Evolutionary conservation across 2,113 vertebrate genomes (phyloP).

Genomic region (Lanius collurio): DNA sequence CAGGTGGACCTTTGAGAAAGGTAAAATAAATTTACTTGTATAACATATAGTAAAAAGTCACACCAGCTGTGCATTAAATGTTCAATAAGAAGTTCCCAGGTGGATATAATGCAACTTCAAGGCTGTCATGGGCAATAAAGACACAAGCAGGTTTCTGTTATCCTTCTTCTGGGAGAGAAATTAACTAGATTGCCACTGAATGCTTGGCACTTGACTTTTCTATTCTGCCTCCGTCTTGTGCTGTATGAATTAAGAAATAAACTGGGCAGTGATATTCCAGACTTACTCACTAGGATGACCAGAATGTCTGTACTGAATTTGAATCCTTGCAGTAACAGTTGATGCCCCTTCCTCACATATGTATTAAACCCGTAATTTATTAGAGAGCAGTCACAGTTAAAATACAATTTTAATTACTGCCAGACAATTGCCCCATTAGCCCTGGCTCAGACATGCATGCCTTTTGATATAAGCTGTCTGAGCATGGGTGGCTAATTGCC

Average conservation of each 20-base stretch:
- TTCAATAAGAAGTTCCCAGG: background rate
- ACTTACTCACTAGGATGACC: background rate
- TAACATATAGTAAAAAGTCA: background rate
- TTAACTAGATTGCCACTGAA: background rate
- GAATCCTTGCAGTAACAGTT: background rate
- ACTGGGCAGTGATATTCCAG: background rate
- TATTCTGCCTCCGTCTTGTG: background rate
- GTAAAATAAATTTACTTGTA: background rate
- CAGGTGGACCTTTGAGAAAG: constrained; percentile 72
- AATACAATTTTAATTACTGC: background rate
- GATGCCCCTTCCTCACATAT: background rate
- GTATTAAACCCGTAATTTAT: background rate
- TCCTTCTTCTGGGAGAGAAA: background rate
- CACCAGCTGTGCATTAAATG: background rate
- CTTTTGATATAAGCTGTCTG: background rate
- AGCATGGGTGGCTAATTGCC: background rate
- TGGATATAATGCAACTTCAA: background rate
- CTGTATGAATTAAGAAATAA: background rate
- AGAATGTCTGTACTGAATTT: background rate
- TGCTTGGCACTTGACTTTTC: background rate
- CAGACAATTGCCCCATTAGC: background rate
- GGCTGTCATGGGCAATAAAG: background rate
- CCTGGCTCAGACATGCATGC: background rate
- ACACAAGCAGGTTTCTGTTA: background rate
- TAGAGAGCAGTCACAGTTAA: background rate